Percentiles rank a stretch among this genome's conserved stretches.
Conservation (phyloP, 2,888 invertebrate genomes). For the Drosophila buzzatii region DNA sequence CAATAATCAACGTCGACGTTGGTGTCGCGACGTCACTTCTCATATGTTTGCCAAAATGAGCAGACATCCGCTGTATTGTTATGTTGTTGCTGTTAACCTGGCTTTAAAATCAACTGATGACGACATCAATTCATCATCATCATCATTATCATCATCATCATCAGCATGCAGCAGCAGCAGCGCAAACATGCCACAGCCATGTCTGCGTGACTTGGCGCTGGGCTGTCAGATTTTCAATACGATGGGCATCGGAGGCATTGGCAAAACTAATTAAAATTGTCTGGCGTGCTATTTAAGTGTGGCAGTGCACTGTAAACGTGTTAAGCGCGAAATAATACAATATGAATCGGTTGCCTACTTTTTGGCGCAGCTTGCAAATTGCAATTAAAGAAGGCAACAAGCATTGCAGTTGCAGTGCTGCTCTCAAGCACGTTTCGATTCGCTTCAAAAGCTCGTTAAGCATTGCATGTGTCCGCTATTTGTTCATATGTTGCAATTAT, state of each 20-base stretch:
- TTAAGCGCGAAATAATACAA: conserved; percentile 17
- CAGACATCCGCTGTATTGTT: conserved; percentile 54
- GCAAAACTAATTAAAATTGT: conserved; percentile 68
- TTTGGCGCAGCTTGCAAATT: conserved; percentile 51
- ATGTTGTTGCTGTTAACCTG: conserved; percentile 18
- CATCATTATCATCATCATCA: no score
- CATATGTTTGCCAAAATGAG: conserved; percentile 63
- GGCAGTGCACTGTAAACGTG: conserved; percentile 35
- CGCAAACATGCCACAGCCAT: conserved; percentile 3
- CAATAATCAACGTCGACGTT: conserved; percentile 69
- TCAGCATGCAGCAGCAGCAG: conserved; percentile 11
- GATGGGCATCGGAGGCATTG: conserved; percentile 10
- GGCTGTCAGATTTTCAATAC: conserved; percentile 62
- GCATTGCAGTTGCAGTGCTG: conserved; percentile 22
- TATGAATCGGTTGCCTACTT: conserved; percentile 47
- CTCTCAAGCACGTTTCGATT: conserved; percentile 67
- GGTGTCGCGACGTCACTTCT: conserved; percentile 43
- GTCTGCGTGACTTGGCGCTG: conserved; percentile 53
- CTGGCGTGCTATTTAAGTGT: conserved; percentile 16
- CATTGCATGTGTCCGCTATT: conserved; percentile 53
- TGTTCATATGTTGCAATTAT: conserved; percentile 62
- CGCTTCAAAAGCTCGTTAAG: conserved; percentile 56
- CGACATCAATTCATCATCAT: conserved; percentile 27
- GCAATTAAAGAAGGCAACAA: conserved; percentile 59
- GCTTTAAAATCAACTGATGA: conserved; percentile 54